Conservation (phyloP, 2,888 invertebrate genomes). For the Dermolepida albohirtum region DNA sequence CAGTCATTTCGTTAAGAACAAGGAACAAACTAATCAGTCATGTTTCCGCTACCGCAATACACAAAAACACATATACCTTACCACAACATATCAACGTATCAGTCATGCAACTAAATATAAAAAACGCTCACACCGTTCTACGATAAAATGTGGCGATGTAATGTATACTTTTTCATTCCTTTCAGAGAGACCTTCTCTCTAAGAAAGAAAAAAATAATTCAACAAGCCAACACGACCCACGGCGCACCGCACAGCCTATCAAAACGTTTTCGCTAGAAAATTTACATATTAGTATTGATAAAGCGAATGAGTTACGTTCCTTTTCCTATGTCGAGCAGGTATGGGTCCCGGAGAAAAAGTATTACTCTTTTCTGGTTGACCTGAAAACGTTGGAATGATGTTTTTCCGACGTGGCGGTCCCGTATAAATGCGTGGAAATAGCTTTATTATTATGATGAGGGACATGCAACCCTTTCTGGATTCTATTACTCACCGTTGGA, state of each 20-base stretch:
- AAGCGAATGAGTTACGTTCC: conserved; percentile 25
- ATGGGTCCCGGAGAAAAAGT: not conserved
- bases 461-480: conserved; percentile 4
- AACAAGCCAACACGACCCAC: too few species aligned
- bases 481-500: not conserved
- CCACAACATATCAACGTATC: too few species aligned
- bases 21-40: too few species aligned
- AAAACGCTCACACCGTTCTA: too few species aligned
- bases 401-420: conserved; percentile 8
- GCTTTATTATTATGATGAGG: conserved; percentile 13
- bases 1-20: too few species aligned
- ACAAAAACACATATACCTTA: too few species aligned
- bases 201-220: too few species aligned
- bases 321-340: not conserved
- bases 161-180: too few species aligned
- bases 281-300: conserved; percentile 38
- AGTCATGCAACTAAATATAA: too few species aligned
- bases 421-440: conserved; percentile 12
- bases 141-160: too few species aligned
- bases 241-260: conserved; percentile 8
- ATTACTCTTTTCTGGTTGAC: conserved; percentile 11
- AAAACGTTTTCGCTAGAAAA: conserved; percentile 30
- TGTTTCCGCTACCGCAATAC: too few species aligned
- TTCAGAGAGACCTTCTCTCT: too few species aligned
- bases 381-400: conserved; percentile 7